Evolutionary conservation across 2,113 vertebrate species (phyloP).

Genomic region (Pomatorhinus ruficollis): DNA sequence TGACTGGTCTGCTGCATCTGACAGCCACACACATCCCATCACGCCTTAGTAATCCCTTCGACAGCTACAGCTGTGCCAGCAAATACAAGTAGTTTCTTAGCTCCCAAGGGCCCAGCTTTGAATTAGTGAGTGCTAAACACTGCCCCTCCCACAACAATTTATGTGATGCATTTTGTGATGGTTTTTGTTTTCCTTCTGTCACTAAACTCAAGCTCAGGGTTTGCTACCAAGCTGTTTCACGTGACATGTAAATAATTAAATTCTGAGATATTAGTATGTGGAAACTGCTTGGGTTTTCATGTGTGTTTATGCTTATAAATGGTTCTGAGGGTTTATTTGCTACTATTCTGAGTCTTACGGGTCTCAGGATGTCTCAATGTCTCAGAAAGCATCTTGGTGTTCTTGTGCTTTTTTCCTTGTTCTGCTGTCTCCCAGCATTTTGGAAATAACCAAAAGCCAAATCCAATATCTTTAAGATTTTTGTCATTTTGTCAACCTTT

Average conservation of each 20-base stretch:
- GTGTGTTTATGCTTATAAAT: not conserved
- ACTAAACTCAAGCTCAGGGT: not conserved
- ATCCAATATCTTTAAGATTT: not conserved
- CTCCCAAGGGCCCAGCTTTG: not conserved
- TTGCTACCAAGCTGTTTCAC: not conserved
- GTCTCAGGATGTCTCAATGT: not conserved
- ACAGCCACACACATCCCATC: not conserved
- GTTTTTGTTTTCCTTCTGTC: not conserved
- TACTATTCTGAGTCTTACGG: not conserved
- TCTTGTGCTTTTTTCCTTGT: not conserved
- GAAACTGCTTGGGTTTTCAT: not conserved
- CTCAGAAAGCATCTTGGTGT: not conserved
- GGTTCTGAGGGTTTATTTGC: not conserved
- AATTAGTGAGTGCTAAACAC: not conserved
- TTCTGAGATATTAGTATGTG: not conserved
- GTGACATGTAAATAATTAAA: not conserved
- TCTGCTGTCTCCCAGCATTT: not conserved
- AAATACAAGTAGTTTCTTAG: not conserved
- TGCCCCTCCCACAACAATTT: not conserved
- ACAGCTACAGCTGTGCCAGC: constrained; percentile 35
- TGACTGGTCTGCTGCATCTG: not conserved
- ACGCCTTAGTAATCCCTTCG: not conserved
- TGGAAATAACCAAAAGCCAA: not conserved
- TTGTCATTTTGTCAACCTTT: not conserved
- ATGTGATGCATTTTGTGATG: not conserved